These are phyloP conservation scores for Idaea straminata DNA, from an alignment of 2,888 invertebrate genomes.

Conservation along the genomic window DNA sequence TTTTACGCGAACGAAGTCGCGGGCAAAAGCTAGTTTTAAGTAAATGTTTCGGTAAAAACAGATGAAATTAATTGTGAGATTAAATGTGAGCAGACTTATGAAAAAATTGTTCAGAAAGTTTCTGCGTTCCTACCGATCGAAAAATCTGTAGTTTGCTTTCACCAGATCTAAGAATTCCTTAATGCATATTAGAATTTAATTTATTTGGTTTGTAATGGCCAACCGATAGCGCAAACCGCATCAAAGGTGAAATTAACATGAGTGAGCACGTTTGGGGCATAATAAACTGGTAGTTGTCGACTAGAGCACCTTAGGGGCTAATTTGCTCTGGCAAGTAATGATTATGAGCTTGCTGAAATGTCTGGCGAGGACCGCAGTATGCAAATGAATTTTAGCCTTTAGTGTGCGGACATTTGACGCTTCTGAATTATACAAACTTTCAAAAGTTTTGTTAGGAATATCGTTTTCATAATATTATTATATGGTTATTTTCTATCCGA, in stretches of 20 bases:
- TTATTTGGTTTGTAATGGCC: slow-evolving; percentile 34
- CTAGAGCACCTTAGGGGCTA: slow-evolving; percentile 76
- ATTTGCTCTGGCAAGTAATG: slow-evolving; percentile 72
- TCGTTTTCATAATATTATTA: background rate
- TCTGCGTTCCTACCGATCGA: too few species aligned
- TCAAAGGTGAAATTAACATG: slow-evolving; percentile 76
- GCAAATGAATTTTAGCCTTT: slow-evolving; percentile 74
- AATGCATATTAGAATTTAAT: slow-evolving; percentile 28
- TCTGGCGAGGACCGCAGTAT: slow-evolving; percentile 66
- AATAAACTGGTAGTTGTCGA: slow-evolving; percentile 71
- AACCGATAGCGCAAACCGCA: slow-evolving; percentile 59
- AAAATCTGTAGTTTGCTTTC: too few species aligned
- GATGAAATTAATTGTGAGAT: too few species aligned
- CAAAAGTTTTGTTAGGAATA: background rate
- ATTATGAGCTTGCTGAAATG: slow-evolving; percentile 62
- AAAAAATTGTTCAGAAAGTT: too few species aligned
- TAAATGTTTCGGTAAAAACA: too few species aligned
- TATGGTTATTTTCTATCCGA: too few species aligned
- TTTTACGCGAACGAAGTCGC: too few species aligned
- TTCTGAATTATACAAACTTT: slow-evolving; percentile 16
- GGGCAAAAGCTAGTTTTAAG: too few species aligned
- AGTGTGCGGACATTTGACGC: slow-evolving; percentile 39
- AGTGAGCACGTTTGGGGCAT: slow-evolving; percentile 69
- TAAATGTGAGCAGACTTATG: too few species aligned
- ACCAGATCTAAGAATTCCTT: too few species aligned